Base-by-base conservation (phyloP, 2,113 vertebrate genomes). In the Dasyornis broadbenti region DNA sequence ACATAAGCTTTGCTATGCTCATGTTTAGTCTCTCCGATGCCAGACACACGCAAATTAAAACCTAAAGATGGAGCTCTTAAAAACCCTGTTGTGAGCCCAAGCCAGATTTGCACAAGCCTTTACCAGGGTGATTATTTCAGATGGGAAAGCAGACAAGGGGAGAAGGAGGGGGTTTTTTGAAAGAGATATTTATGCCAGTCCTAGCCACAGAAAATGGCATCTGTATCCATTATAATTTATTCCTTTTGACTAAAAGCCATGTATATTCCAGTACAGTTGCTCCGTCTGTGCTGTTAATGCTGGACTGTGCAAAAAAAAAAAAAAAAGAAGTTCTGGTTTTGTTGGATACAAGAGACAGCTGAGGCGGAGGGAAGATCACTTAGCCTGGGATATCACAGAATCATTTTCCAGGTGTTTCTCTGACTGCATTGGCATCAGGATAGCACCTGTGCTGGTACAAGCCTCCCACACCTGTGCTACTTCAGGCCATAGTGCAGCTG, bases 201-300 rank as follows among this genome's bases (percentile, higher is more conserved):
- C 27, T 28, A 89, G n/a, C 44, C 53, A 44, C 35, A 82, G 64
- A 24, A 76, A 80, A 79, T 79, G 61, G 23, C 56, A 22, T 59
- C 73, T 82, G 37, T 71, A 49, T 30, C 77, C 47, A 5, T 47
- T 60, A 39, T 71, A 89, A 92, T 92, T 82, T 91, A 95, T 94
- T 94, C 57, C n/a, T 86, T 68, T 82, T 14, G 1, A 60, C 81
- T 86, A 49, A 89, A 91, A 86, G 59, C 78, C 57, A 64, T 57
- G 57, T 83, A 65, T 94, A 91, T 89, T 91, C 61, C 91, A 69
- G 18, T 42, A 42, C 2, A 37, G 66, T 40, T 87, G 53, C 57
- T 94, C 95, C 82, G 87, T 91, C 94, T 94, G 92, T 93, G 78
- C 94, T 91, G 92, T 64, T 82, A 90, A 88, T 65, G 61, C 61